Percentiles rank a stretch among this genome's conserved stretches.
phyloP scores from a whole-genome alignment of 2,797 vertebrate genomes.

The Myotis myotis region DNA sequence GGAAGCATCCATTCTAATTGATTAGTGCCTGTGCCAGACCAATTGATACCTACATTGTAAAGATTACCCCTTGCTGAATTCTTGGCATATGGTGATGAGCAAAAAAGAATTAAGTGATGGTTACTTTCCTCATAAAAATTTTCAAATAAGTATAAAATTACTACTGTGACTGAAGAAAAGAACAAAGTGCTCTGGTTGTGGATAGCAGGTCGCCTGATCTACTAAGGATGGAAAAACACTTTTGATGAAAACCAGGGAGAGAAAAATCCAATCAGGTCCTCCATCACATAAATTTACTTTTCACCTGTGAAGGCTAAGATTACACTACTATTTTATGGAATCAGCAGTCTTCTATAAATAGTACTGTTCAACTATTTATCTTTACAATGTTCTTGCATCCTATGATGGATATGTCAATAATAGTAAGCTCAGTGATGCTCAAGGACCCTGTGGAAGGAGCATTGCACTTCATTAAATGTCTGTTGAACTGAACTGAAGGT shows the following conservation, averaged over 20 bases:
- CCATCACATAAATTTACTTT: background rate
- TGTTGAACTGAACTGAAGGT: background rate
- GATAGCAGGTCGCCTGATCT: background rate
- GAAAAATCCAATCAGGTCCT: background rate
- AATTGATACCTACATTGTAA: background rate
- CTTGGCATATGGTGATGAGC: background rate
- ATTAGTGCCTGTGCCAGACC: background rate
- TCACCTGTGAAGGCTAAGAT: conserved; percentile 32
- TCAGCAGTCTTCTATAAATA: background rate
- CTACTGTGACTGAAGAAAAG: background rate
- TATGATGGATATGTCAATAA: background rate
- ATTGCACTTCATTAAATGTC: background rate
- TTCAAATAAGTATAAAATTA: background rate
- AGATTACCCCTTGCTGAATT: background rate
- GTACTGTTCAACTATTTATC: background rate
- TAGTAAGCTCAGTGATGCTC: background rate
- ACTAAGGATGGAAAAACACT: background rate
- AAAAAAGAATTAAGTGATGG: background rate
- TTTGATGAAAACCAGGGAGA: background rate
- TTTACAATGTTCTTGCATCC: background rate
- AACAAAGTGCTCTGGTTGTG: background rate
- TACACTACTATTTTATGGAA: background rate
- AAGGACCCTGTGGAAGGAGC: background rate
- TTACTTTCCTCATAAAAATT: background rate
- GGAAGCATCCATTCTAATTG: background rate